Evolutionary conservation across 2,113 vertebrate genomes (phyloP).

Genomic region (Cranoglanis bouderius): DNA sequence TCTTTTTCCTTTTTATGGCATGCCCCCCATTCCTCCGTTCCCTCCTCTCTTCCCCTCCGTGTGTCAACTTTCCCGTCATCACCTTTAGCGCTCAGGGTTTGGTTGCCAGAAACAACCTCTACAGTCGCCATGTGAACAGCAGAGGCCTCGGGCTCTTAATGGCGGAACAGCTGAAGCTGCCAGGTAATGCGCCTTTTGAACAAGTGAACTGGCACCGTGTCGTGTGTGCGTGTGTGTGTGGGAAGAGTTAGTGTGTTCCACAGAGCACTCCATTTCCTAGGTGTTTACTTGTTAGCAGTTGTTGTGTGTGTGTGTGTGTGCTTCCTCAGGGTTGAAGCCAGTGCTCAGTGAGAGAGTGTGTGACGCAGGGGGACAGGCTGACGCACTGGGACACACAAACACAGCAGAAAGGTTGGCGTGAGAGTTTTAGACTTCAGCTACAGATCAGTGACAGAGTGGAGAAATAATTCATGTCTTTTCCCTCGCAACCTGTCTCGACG

Average conservation of each 20-base stretch:
- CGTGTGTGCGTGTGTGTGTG: conserved; percentile 37
- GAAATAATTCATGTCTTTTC: neutral
- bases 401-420: conserved; percentile 58
- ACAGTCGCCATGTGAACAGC: conserved; percentile 69
- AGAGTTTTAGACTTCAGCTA: conserved; percentile 46
- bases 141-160: conserved; percentile 46
- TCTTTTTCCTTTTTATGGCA: conserved; percentile 14
- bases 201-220: neutral
- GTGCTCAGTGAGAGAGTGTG: conserved; percentile 53
- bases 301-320: conserved; percentile 60
- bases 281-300: conserved; percentile 23
- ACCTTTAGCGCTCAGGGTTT: conserved; percentile 64
- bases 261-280: conserved; percentile 24
- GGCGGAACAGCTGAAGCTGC: conserved; percentile 46
- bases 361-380: conserved; percentile 55
- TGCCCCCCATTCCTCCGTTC: neutral
- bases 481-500: neutral
- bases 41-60: neutral
- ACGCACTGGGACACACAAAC: conserved; percentile 58
- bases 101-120: conserved; percentile 67
- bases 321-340: conserved; percentile 64
- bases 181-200: conserved; percentile 58
- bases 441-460: neutral
- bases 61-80: conserved; percentile 38
- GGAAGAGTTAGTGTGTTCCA: neutral